Evolutionary conservation across 2,797 vertebrate genomes (phyloP), one percentile per base, ranked within the genome.

Genomic region (Megaceryle alcyon): DNA sequence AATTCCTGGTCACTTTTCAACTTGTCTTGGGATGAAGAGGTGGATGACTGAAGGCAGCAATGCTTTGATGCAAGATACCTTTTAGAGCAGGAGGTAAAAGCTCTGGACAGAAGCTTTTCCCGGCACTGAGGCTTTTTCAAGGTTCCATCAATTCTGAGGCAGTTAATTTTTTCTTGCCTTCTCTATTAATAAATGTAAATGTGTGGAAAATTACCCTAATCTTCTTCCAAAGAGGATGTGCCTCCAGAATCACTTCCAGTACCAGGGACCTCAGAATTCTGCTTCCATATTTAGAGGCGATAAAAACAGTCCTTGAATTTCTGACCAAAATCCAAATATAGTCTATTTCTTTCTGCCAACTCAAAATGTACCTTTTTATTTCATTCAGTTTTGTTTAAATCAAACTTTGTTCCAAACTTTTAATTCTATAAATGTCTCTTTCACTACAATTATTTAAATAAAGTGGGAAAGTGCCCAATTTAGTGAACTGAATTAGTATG

Each of bases 271-370:
- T 97, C 95, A 88, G 83, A 87, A 95, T 90, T 91, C 81, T 96
- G 88, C 92, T 96, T 63, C 94, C 93, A 65, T 90, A 93, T 96
- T 96, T 97, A 96, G 96, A 96, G 68, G 56, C 18, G 11, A 94
- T 95, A 95, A 94, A 97, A 97, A 96, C 88, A 94, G 86, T 70
- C 88, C 96, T 95, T 87, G 90, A 20, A 75, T 96, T 93, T 89
- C 86, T 96, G 96, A 95, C 82, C 94, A 85, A 93, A 91, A 87
- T 97, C 93, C 94, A 96, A 92, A 95, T 95, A 96, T 96, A 96
- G 92, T 16, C 72, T 53, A 61, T 75, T 92, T 92, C 66, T 81
- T 92, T 94, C 84, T 95, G 93, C 91, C 94, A 96, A 5, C 68
- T 80, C 86, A 93, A 97, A 95, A 92, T 91, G 88, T 83, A 97